Percentiles rank a stretch among this genome's conserved stretches.
Conservation (phyloP, 2,797 vertebrate species). For the Podarcis siculus region DNA sequence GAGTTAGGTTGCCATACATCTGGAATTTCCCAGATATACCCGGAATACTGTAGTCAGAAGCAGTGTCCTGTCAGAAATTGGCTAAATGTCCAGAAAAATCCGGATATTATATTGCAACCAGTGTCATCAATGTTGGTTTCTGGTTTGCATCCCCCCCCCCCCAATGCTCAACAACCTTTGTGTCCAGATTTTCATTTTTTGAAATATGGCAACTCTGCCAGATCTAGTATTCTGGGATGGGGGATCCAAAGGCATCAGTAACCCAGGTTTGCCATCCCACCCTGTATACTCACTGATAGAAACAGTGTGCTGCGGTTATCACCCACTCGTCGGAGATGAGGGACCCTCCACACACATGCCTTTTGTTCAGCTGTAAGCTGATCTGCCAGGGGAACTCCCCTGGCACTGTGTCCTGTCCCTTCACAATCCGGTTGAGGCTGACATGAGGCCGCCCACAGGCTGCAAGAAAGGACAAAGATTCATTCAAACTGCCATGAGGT, state of each 20-base stretch:
- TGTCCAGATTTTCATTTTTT: no score
- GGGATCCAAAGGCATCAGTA: background rate
- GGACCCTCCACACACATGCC: slow-evolving; percentile 76
- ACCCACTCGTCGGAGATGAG: slow-evolving; percentile 74
- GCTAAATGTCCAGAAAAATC: no score
- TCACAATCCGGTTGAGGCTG: slow-evolving; percentile 63
- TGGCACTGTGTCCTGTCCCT: slow-evolving; percentile 55
- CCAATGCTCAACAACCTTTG: no score
- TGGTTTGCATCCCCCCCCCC: no score
- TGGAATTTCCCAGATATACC: no score
- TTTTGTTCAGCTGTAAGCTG: slow-evolving; percentile 63
- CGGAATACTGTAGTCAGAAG: no score
- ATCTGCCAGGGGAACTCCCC: slow-evolving; percentile 73
- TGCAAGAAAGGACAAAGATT: background rate
- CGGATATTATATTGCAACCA: no score
- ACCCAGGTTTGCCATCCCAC: background rate
- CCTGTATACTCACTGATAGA: slow-evolving; percentile 64
- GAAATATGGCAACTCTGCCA: no score
- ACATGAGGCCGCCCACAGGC: slow-evolving; percentile 51
- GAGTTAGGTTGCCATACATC: no score
- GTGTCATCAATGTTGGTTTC: no score
- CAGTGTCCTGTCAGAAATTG: no score
- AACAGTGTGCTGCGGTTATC: slow-evolving; percentile 67
- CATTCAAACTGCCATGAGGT: background rate
- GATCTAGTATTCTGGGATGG: background rate